Percentiles rank a stretch among this genome's conserved stretches.
Evolutionary conservation across 2,888 invertebrate genomes (phyloP).

Genomic region (Tetragonula carbonaria): DNA sequence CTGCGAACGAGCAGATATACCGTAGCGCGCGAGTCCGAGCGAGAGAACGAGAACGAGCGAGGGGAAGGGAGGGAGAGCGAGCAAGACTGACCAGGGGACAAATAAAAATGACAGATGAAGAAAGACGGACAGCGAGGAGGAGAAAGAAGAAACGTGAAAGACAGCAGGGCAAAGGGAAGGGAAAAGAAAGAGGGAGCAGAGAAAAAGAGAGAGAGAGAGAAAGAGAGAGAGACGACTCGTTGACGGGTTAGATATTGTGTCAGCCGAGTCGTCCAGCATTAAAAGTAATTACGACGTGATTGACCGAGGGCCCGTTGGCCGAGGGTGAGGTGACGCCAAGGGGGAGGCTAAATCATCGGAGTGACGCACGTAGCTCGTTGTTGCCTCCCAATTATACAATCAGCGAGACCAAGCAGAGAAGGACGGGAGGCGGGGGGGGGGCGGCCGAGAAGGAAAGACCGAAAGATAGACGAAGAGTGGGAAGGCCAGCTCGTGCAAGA

Average conservation of each 20-base stretch:
- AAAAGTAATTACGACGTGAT: slow-evolving; percentile 84
- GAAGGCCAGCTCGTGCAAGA: slow-evolving; percentile 16
- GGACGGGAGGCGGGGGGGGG: neutral
- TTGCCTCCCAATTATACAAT: slow-evolving; percentile 83
- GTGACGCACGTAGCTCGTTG: slow-evolving; percentile 84
- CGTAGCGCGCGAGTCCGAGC: slow-evolving; percentile 58
- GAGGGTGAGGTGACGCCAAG: slow-evolving; percentile 75
- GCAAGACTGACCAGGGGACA: slow-evolving; percentile 43
- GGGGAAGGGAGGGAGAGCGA: slow-evolving; percentile 20
- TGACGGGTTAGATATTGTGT: slow-evolving; percentile 83
- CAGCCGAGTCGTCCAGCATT: slow-evolving; percentile 83
- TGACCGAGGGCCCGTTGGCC: slow-evolving; percentile 81
- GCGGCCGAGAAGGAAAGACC: slow-evolving; percentile 15
- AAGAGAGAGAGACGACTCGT: slow-evolving; percentile 73
- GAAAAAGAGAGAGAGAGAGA: slow-evolving; percentile 42
- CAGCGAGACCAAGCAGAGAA: slow-evolving; percentile 52
- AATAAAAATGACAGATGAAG: slow-evolving; percentile 44
- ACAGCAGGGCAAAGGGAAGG: slow-evolving; percentile 31
- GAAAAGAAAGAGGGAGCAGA: neutral
- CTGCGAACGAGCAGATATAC: slow-evolving; percentile 77
- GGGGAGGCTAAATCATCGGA: slow-evolving; percentile 82
- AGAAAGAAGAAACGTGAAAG: slow-evolving; percentile 27
- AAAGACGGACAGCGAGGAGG: slow-evolving; percentile 30
- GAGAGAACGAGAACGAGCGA: neutral
- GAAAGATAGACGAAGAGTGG: slow-evolving; percentile 28